phyloP scores from a whole-genome alignment of 2,113 vertebrate species.

The Struthidea cinerea region DNA sequence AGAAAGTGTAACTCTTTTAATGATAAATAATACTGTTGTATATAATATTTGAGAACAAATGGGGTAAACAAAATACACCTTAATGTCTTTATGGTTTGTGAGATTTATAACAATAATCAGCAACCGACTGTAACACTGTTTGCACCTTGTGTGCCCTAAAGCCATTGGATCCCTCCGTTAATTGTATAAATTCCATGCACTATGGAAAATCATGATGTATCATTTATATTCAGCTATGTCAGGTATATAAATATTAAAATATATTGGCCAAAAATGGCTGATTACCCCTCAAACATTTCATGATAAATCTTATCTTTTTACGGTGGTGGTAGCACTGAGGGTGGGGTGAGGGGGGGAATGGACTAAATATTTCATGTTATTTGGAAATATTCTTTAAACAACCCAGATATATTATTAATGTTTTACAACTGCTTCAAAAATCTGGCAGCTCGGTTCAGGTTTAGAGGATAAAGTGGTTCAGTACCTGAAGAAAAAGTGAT shows the following conservation, averaged over 20 bases:
- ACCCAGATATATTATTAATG: conserved; percentile 77
- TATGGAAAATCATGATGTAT: conserved; percentile 72
- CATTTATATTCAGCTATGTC: conserved; percentile 79
- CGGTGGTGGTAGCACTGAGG: conserved; percentile 19
- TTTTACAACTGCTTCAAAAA: conserved; percentile 74
- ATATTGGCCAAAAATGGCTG: conserved; percentile 75
- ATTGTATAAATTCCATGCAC: conserved; percentile 77
- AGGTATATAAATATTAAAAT: conserved; percentile 84
- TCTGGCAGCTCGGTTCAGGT: conserved; percentile 44
- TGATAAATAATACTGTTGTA: conserved; percentile 61
- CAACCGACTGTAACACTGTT: conserved; percentile 60
- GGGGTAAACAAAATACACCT: conserved; percentile 67
- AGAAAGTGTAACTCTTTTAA: conserved; percentile 68
- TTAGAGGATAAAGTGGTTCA: conserved; percentile 1
- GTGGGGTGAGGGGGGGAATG: neutral
- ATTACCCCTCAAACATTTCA: conserved; percentile 77
- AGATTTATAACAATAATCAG: conserved; percentile 79
- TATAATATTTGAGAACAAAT: conserved; percentile 66
- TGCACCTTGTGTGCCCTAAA: conserved; percentile 73
- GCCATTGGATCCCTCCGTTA: conserved; percentile 73
- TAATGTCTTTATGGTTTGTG: conserved; percentile 69
- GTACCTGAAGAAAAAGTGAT: conserved; percentile 31
- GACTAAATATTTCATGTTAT: conserved; percentile 80
- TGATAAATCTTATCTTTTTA: conserved; percentile 79
- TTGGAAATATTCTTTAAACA: conserved; percentile 79